phyloP scores from a whole-genome alignment of 2,888 invertebrate genomes.

The Synanthedon tipuliformis region DNA sequence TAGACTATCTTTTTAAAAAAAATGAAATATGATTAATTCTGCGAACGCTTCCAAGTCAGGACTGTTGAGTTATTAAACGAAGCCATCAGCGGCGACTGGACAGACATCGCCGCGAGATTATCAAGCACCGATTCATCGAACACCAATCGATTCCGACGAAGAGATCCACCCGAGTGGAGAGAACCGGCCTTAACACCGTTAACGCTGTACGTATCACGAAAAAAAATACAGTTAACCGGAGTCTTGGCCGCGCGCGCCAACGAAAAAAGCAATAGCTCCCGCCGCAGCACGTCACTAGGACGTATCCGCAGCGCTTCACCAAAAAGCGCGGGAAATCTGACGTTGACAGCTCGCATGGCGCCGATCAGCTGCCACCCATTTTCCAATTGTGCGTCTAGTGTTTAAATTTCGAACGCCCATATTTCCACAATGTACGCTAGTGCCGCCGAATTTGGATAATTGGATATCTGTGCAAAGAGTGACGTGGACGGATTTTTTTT shows the following conservation, averaged over 20 bases:
- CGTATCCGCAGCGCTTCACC: constrained; percentile 32
- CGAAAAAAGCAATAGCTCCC: constrained; percentile 60
- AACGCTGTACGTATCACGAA: constrained; percentile 52
- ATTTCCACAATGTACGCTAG: constrained; percentile 8
- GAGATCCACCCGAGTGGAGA: constrained; percentile 29
- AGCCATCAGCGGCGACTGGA: no score
- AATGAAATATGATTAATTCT: no score
- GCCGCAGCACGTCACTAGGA: constrained; percentile 51
- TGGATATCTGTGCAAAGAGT: constrained; percentile 16
- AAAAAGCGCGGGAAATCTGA: constrained; percentile 31
- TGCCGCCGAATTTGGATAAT: constrained; percentile 35
- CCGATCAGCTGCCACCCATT: constrained; percentile 10
- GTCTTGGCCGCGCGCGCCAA: constrained; percentile 38
- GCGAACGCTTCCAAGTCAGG: no score
- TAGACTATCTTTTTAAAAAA: no score
- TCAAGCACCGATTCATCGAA: constrained; percentile 23
- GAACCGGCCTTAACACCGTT: constrained; percentile 57
- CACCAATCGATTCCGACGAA: constrained; percentile 26
- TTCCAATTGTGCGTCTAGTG: not conserved
- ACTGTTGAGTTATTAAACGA: no score
- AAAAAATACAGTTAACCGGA: constrained; percentile 62
- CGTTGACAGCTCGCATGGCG: constrained; percentile 45
- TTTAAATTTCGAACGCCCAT: constrained; percentile 5
- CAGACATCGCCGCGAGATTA: constrained; percentile 11
- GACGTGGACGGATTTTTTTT: constrained; percentile 26